Percentiles rank a stretch among this genome's conserved stretches.
phyloP scores from a whole-genome alignment of 1,140 invertebrate species.

The Neodiprion lecontei region DNA sequence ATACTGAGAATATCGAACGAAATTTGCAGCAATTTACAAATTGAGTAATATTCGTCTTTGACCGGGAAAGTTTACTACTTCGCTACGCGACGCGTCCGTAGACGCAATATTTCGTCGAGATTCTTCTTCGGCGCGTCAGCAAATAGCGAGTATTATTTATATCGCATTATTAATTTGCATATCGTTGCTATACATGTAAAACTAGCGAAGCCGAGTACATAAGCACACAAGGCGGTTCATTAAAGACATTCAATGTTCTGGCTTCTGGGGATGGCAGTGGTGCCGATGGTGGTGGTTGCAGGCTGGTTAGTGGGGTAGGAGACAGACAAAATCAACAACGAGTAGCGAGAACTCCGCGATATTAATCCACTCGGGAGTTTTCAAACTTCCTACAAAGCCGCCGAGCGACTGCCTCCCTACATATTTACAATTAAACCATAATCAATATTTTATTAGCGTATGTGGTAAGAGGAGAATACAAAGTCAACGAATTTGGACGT shows the following conservation, averaged over 20 bases:
- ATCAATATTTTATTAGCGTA: constrained; percentile 59
- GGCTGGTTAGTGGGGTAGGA: constrained; percentile 37
- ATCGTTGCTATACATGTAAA: constrained; percentile 37
- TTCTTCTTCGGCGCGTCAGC: neutral
- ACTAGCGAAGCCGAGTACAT: constrained; percentile 50
- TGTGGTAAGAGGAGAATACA: constrained; percentile 5
- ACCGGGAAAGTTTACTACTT: too few species aligned
- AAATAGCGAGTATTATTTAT: constrained; percentile 43
- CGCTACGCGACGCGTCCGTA: too few species aligned
- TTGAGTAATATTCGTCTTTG: too few species aligned
- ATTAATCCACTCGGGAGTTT: constrained; percentile 65
- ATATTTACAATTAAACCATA: constrained; percentile 60
- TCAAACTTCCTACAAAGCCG: constrained; percentile 63
- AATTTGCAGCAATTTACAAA: too few species aligned
- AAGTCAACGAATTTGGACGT: neutral
- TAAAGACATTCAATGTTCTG: constrained; percentile 60
- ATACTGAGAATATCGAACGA: too few species aligned
- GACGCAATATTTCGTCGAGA: too few species aligned
- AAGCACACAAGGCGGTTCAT: constrained; percentile 60
- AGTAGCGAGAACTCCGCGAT: constrained; percentile 62
- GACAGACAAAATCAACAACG: constrained; percentile 64
- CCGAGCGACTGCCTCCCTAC: constrained; percentile 40
- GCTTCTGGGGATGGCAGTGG: constrained; percentile 21
- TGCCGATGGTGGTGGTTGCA: constrained; percentile 40
- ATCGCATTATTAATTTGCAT: constrained; percentile 49